phyloP scores from a whole-genome alignment of 2,113 vertebrate genomes.

The Rhinichthys klamathensis region DNA sequence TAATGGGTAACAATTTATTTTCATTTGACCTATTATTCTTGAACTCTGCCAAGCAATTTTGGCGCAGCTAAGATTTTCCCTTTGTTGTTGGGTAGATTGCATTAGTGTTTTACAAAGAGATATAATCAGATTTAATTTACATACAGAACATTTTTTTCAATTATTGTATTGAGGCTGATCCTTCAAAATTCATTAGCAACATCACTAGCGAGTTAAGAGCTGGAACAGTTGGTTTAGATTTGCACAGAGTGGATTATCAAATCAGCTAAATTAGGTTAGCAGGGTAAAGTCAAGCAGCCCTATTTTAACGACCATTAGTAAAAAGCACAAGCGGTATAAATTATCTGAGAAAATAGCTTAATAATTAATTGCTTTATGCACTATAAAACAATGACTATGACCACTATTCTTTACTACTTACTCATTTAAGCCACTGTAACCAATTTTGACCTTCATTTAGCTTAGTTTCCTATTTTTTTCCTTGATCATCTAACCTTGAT shows the following conservation, averaged over 20 bases:
- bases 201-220: background rate
- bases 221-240: conserved; percentile 2
- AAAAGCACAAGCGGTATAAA: background rate
- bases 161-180: background rate
- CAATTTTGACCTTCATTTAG: background rate
- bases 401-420: background rate
- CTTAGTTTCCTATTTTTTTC: background rate
- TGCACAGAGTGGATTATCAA: background rate
- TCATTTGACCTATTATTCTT: conserved; percentile 15
- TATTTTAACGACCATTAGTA: background rate
- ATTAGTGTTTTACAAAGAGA: background rate
- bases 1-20: background rate
- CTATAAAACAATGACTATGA: background rate
- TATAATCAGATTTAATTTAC: background rate
- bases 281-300: background rate
- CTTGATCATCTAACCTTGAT: background rate
- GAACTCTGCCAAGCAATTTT: background rate
- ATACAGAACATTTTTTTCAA: background rate
- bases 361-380: background rate
- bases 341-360: background rate
- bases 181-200: background rate
- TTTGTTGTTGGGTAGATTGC: background rate
- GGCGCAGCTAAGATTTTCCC: background rate
- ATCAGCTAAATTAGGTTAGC: conserved; percentile 10
- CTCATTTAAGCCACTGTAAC: background rate